phyloP scores from a whole-genome alignment of 2,113 vertebrate species.

The Oriolus oriolus region DNA sequence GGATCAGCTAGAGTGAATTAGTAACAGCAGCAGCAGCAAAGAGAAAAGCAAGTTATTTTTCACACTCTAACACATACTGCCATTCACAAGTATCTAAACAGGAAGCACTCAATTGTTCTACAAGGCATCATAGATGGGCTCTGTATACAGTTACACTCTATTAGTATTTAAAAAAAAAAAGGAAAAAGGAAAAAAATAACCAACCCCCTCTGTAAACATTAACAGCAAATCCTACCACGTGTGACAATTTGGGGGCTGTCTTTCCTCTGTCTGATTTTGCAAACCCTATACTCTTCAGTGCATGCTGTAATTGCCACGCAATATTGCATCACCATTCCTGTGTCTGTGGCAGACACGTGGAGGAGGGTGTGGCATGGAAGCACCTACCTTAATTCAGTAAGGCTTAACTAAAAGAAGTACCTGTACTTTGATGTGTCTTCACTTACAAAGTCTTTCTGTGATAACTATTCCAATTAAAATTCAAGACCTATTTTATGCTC shows the following conservation, averaged over 20 bases:
- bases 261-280: not conserved
- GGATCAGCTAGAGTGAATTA: not conserved
- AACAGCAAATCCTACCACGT: not conserved
- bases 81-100: not conserved
- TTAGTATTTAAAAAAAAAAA: not conserved
- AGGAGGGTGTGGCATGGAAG: conserved; percentile 33
- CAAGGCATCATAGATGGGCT: not conserved
- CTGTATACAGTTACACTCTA: not conserved
- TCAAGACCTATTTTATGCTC: not conserved
- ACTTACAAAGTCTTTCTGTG: not conserved
- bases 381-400: not conserved
- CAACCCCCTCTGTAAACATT: not conserved
- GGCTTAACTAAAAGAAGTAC: not conserved
- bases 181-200: not conserved
- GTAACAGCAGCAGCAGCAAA: not conserved
- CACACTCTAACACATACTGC: not conserved
- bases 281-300: not conserved
- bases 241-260: not conserved
- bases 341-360: not conserved
- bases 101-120: not conserved
- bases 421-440: not conserved
- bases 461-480: not conserved
- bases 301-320: conserved; percentile 22
- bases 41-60: not conserved
- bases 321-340: conserved; percentile 48